Base-by-base conservation (phyloP, 2,888 invertebrate genomes). In the Xylota sylvarum region DNA sequence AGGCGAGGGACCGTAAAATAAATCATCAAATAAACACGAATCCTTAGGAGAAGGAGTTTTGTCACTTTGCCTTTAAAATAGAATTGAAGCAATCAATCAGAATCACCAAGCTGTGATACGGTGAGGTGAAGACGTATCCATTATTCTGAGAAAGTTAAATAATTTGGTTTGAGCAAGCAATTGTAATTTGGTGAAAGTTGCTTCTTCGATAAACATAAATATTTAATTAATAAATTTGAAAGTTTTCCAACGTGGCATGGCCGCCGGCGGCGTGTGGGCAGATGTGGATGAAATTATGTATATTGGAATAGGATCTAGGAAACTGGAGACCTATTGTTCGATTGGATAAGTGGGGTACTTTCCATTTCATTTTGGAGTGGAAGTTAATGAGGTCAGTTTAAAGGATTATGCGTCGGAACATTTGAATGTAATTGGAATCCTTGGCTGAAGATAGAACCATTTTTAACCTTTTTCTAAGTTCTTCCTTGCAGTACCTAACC, bases 21-120 rank as follows among this genome's bases (percentile, higher is more conserved):
- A 67, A 69, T 55, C 67, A 52, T 52, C 23, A 69, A 69, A 27
- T 35, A n/a, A 50, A 69, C 4, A 12, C 23, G 6, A 40, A 40
- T 14, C 14, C 12, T 19, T 17, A 5, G 19, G 40, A 12, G 23
- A 40, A 55, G 50, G 27, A 40, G 10, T 19, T 19, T 35, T 19
- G 58, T 19, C 4, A 14, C 0, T 14, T 46, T 9, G 23, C 27
- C 5, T 50, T 40, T 50, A 46, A 32, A 82, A 78, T 77, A 40
- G 32, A 82, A 82, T 78, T 70, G 48, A 65, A 62, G 77, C 50
- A 72, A 78, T 82, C 82, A 82, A 82, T 82, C 76, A 76, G 67
- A 76, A 62, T 67, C 50, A 78, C 64, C 50, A 46, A 69, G 12
- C 62, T 23, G 9, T 12, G 19, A 17, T 70, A 62, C 7, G 5